These are phyloP conservation scores for Ethmia dodecea DNA, from an alignment of 2,888 invertebrate species.

Conservation along the genomic window DNA sequence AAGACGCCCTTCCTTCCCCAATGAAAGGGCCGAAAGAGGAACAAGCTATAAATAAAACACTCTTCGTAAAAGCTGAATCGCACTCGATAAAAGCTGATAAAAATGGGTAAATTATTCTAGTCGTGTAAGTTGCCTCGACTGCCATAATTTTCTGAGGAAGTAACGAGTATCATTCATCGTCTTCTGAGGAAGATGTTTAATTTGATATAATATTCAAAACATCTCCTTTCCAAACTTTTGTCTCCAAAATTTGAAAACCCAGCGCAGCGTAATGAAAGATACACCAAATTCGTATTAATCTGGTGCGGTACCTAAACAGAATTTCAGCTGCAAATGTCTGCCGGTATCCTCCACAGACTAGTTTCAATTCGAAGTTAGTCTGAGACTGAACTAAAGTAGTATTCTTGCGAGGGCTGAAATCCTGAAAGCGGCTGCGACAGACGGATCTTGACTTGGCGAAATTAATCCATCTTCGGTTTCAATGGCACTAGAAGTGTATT, in stretches of 20 bases:
- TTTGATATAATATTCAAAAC: too few relatives aligned
- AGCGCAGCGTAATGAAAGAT: too few relatives aligned
- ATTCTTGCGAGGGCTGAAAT: constrained; percentile 52
- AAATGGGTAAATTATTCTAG: constrained; percentile 30
- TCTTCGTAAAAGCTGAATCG: constrained; percentile 43
- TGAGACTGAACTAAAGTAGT: constrained; percentile 51
- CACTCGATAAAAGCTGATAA: constrained; percentile 16
- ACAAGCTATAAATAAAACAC: constrained; percentile 53
- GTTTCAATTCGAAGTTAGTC: constrained; percentile 68
- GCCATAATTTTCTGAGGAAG: too few relatives aligned
- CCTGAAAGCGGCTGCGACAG: constrained; percentile 52
- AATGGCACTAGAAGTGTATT: constrained; percentile 47
- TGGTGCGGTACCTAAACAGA: constrained; percentile 4
- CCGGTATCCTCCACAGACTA: constrained; percentile 52
- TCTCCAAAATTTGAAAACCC: too few relatives aligned
- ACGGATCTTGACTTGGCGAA: constrained; percentile 60
- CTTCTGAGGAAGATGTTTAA: too few relatives aligned
- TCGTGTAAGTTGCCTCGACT: too few relatives aligned
- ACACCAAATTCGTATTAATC: constrained; percentile 5
- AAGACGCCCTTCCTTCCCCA: constrained; percentile 59
- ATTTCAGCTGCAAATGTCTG: constrained; percentile 51
- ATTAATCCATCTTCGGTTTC: constrained; percentile 67
- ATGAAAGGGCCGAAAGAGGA: constrained; percentile 61
- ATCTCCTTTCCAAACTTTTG: too few relatives aligned
- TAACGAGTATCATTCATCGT: too few relatives aligned